These are phyloP conservation scores for Siniperca undulata DNA, from an alignment of 2,797 vertebrate genomes.

Conservation along the genomic window DNA sequence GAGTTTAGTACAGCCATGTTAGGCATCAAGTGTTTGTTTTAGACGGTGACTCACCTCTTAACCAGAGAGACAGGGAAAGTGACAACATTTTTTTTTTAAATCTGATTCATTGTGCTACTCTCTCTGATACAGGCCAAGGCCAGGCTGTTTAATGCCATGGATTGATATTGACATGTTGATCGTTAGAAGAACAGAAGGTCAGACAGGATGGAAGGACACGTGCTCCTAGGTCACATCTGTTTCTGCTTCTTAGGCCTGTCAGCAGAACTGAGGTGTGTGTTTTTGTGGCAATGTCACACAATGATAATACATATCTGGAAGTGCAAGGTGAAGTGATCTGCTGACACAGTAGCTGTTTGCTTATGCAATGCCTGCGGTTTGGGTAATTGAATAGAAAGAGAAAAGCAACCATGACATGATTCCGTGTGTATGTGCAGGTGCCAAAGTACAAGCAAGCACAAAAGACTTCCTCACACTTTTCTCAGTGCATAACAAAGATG, in stretches of 20 bases:
- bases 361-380: slow-evolving; percentile 20
- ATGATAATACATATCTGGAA: not conserved
- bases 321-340: not conserved
- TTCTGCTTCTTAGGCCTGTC: not conserved
- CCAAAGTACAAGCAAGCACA: slow-evolving; percentile 9
- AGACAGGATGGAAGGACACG: not conserved
- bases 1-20: slow-evolving; percentile 18
- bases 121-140: not conserved
- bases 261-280: slow-evolving; percentile 3
- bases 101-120: slow-evolving; percentile 5
- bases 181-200: slow-evolving; percentile 1
- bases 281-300: not conserved
- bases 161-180: not conserved
- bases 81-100: not conserved
- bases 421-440: not conserved
- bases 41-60: slow-evolving; percentile 23
- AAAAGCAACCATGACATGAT: not conserved
- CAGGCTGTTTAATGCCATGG: not conserved
- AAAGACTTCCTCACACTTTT: not conserved
- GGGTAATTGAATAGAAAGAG: not conserved
- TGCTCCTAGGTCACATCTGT: slow-evolving; percentile 13
- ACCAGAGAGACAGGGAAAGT: not conserved
- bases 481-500: slow-evolving; percentile 6
- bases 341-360: not conserved
- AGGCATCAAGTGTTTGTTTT: slow-evolving; percentile 53